A percentile compares a stretch with the other conserved stretches of the same genome.
Conservation (phyloP, 2,888 invertebrate genomes). For the Nomada fucata region DNA sequence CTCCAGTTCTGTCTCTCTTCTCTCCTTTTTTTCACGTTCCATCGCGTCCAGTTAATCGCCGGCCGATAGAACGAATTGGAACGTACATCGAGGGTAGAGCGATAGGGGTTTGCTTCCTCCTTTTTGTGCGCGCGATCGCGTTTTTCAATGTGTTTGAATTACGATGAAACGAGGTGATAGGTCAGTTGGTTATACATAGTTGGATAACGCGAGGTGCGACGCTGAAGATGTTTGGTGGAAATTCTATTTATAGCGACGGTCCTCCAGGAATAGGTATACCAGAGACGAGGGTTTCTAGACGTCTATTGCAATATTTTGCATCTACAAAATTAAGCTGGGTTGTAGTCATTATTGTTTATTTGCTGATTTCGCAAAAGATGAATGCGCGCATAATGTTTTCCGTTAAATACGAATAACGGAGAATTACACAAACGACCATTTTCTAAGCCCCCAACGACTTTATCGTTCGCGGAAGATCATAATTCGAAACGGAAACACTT, state of each 20-base stretch:
- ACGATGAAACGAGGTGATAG: too few relatives aligned
- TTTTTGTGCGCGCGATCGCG: neutral
- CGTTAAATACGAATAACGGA: neutral
- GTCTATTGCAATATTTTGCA: too few relatives aligned
- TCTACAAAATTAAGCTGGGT: too few relatives aligned
- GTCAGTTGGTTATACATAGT: too few relatives aligned
- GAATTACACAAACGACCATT: neutral
- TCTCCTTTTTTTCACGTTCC: neutral
- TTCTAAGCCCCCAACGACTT: neutral
- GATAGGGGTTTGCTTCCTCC: neutral
- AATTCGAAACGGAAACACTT: constrained; percentile 9
- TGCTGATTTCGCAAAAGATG: neutral
- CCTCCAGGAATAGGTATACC: too few relatives aligned
- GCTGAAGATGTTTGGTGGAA: too few relatives aligned
- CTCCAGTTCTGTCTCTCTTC: neutral
- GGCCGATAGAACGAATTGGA: constrained; percentile 39
- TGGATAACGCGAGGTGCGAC: too few relatives aligned
- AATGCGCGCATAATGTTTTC: neutral
- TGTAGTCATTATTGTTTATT: neutral
- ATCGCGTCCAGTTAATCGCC: constrained; percentile 39
- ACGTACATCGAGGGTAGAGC: constrained; percentile 24
- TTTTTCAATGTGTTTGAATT: neutral
- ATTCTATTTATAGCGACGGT: too few relatives aligned
- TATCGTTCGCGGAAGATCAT: neutral
- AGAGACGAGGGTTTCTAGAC: too few relatives aligned